Evolutionary conservation across 2,113 vertebrate species (phyloP).

Genomic region (Melanerpes formicivorus): DNA sequence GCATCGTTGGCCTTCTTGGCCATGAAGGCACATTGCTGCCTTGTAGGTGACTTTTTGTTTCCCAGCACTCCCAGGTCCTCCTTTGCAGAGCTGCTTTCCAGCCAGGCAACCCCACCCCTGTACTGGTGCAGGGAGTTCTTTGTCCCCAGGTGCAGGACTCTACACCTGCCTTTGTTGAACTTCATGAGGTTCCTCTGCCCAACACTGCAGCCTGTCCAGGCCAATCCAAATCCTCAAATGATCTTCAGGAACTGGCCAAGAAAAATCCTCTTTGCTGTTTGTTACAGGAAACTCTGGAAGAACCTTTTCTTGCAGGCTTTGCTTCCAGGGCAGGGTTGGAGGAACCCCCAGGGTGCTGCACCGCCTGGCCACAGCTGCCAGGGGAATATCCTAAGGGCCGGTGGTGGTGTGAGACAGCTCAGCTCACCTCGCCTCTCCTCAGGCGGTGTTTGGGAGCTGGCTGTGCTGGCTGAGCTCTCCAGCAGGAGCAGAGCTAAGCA

Average conservation of each 20-base stretch:
- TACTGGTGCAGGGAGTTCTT: too few species aligned
- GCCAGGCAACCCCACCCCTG: too few species aligned
- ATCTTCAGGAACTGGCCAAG: not conserved
- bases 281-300: not conserved
- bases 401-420: accelerated
- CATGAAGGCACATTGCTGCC: too few species aligned
- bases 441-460: accelerated
- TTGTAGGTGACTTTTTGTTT: too few species aligned
- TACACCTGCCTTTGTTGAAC: too few species aligned
- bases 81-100: too few species aligned
- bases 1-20: too few species aligned
- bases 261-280: not conserved
- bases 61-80: too few species aligned
- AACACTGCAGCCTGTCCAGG: too few species aligned
- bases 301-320: not conserved
- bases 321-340: not conserved
- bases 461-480: not conserved
- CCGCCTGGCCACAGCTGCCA: accelerated
- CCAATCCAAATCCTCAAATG: not conserved
- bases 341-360: not conserved
- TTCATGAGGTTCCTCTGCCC: too few species aligned
- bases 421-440: accelerated
- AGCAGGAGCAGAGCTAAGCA: not conserved
- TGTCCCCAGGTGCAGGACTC: too few species aligned
- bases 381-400: accelerated